phyloP scores from a whole-genome alignment of 2,113 vertebrate species.

The Brachyhypopomus gauderio region DNA sequence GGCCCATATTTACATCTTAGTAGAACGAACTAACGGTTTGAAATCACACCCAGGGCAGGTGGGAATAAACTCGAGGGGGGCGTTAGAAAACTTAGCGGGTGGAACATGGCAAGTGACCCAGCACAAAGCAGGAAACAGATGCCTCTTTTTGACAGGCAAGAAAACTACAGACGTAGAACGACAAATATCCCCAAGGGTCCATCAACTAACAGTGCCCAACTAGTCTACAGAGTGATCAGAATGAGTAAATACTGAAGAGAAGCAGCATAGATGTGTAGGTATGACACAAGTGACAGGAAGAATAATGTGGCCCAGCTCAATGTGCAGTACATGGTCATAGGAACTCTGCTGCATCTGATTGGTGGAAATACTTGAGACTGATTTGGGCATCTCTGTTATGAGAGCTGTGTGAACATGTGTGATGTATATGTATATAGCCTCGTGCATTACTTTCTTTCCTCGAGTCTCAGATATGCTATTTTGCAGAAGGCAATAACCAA shows the following conservation, averaged over 20 bases:
- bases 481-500: background rate
- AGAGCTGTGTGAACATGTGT: background rate
- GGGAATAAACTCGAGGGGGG: conserved; percentile 44
- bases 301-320: background rate
- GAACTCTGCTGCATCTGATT: background rate
- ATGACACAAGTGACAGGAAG: background rate
- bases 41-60: conserved; percentile 54
- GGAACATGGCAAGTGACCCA: conserved; percentile 67
- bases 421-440: background rate
- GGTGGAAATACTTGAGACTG: background rate
- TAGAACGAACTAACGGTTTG: conserved; percentile 45
- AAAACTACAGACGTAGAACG: conserved; percentile 72
- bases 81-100: conserved; percentile 65
- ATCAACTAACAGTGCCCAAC: conserved; percentile 31
- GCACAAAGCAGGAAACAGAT: conserved; percentile 83
- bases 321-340: background rate
- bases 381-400: background rate
- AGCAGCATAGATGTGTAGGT: background rate
- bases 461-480: background rate
- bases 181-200: conserved; percentile 74
- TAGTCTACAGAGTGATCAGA: conserved; percentile 24
- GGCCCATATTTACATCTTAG: conserved; percentile 38
- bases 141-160: conserved; percentile 72
- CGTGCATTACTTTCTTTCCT: background rate
- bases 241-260: background rate